Evolutionary conservation across 1,140 invertebrate species (phyloP).

Genomic region (Drosophila trapezifrons): DNA sequence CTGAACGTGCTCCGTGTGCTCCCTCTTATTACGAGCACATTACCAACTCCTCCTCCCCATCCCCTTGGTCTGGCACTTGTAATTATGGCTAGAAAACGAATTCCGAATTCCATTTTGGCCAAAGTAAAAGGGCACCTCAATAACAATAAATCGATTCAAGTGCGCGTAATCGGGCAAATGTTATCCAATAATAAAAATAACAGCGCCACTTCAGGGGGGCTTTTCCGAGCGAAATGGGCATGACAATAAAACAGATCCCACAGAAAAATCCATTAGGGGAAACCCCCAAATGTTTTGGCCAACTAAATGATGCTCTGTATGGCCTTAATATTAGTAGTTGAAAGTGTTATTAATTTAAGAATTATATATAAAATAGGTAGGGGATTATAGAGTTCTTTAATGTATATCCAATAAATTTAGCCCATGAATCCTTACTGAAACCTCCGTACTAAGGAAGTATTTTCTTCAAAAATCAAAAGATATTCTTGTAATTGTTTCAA

Average conservation of each 20-base stretch:
- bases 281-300: background rate
- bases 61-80: slow-evolving; percentile 54
- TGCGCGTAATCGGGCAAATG: slow-evolving; percentile 75
- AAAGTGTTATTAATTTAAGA: too few relatives aligned
- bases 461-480: too few relatives aligned
- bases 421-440: too few relatives aligned
- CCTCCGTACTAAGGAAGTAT: too few relatives aligned
- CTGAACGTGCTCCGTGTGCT: slow-evolving; percentile 23
- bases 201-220: slow-evolving; percentile 40
- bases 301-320: slow-evolving; percentile 16
- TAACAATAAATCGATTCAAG: slow-evolving; percentile 81
- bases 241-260: slow-evolving; percentile 41
- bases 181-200: slow-evolving; percentile 79
- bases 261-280: background rate
- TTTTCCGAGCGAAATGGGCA: slow-evolving; percentile 5
- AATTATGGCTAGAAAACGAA: slow-evolving; percentile 71
- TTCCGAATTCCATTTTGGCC: slow-evolving; percentile 18
- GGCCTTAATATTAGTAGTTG: background rate
- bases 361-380: too few relatives aligned
- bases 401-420: too few relatives aligned
- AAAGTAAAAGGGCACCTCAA: slow-evolving; percentile 45
- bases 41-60: background rate
- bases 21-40: slow-evolving; percentile 2
- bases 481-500: background rate
- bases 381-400: too few relatives aligned